phyloP scores from a whole-genome alignment of 2,797 vertebrate species.

The Sebastolobus alascanus region DNA sequence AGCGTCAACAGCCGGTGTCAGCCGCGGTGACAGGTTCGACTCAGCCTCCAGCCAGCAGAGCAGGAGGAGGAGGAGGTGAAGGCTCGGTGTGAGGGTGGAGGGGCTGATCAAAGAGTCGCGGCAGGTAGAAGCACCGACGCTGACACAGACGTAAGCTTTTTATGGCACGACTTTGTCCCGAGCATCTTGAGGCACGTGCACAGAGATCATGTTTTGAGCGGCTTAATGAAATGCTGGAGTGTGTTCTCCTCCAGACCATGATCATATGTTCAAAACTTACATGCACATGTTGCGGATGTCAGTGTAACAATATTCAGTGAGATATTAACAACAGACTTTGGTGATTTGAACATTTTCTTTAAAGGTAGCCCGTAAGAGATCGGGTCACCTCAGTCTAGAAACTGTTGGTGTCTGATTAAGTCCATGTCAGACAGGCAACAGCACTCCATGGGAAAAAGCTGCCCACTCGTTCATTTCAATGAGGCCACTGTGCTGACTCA shows the following conservation, averaged over 20 bases:
- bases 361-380: too few relatives aligned
- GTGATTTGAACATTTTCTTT: neutral
- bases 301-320: neutral
- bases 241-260: neutral
- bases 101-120: conserved; percentile 47
- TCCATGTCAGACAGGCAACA: neutral
- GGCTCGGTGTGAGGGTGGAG: conserved; percentile 31
- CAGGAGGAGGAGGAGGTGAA: conserved; percentile 14
- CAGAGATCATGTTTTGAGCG: conserved; percentile 3
- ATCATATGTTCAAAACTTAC: neutral
- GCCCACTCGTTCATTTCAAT: neutral
- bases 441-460: neutral
- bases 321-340: neutral
- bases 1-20: conserved; percentile 70
- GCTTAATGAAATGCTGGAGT: neutral
- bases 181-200: conserved; percentile 14
- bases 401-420: neutral
- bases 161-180: neutral
- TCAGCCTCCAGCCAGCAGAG: conserved; percentile 59
- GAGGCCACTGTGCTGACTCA: neutral
- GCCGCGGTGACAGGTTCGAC: conserved; percentile 61
- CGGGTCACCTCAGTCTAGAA: neutral
- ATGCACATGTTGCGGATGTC: neutral
- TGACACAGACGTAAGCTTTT: conserved; percentile 17
- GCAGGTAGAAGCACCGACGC: conserved; percentile 40